Evolutionary conservation across 2,113 vertebrate species (phyloP), one percentile per base, ranked within the genome.

Genomic region (Oreochromis tanganicae): DNA sequence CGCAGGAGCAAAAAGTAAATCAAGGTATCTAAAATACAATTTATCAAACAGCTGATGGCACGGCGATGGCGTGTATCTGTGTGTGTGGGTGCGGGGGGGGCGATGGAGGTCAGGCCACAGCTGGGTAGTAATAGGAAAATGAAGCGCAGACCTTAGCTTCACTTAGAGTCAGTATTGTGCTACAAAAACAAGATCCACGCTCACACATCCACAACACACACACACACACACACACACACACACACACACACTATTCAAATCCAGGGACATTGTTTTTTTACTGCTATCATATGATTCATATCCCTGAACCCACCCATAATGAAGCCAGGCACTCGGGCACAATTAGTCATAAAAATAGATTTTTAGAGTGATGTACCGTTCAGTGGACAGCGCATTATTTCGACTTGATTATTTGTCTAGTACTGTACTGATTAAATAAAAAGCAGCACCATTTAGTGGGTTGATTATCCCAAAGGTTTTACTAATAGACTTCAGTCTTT

Each of bases 381-480:
- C 48, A 80, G 83, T 43, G 57, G 80, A 90, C 80, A 87, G 85
- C 50, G 36, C 66, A 50, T 50, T 82, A 27, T 89, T 89, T 91
- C 80, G 87, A 89, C 87, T 89, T 84, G 91, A 92, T 92, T 92
- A 79, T 91, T 94, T 85, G 29, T 89, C 85, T 91, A 55, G 85
- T 80, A 66, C 85, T 89, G 86, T 87, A 85, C 89, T 88, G 71
- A 85, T 82, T 66, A 71, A 92, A 81, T 82, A 87, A 92, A 91
- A 94, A 94, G 87, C 88, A 93, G 92, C 91, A 94, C 88, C 91
- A 87, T 95, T 89, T 71, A 63, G 78, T 80, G 83, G 66, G 87
- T 82, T 93, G 86, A 93, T 93, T 92, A 93, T 52, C 85, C 85
- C 24, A 66, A 84, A 46, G 36, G 79, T 78, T 78, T 78, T 78